Conservation (phyloP, 2,113 vertebrate species). For the Ceuthmochares aereus region DNA sequence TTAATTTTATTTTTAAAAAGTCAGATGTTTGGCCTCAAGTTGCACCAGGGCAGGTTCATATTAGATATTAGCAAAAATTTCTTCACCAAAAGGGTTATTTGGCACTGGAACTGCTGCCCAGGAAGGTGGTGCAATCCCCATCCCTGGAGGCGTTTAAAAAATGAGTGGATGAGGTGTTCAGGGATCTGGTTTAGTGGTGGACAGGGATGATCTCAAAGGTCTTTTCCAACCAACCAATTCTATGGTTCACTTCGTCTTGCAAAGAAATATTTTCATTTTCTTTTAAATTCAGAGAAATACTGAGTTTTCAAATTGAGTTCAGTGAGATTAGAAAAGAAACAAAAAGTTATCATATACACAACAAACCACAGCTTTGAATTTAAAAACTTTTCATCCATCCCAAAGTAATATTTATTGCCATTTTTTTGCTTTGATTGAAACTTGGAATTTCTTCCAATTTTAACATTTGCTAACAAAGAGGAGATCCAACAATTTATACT, state of each 20-base stretch:
- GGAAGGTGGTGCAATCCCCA: too few relatives aligned
- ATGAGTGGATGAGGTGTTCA: too few relatives aligned
- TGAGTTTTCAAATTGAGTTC: not conserved
- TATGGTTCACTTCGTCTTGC: too few relatives aligned
- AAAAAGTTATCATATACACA: not conserved
- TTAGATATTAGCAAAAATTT: too few relatives aligned
- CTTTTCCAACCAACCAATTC: too few relatives aligned
- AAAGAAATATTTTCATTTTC: not conserved
- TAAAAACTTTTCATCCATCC: not conserved
- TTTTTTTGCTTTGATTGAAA: not conserved
- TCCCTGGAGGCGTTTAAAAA: too few relatives aligned
- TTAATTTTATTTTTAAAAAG: not conserved
- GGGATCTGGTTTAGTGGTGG: too few relatives aligned
- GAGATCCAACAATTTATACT: not conserved
- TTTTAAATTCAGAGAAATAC: not conserved
- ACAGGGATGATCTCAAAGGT: too few relatives aligned
- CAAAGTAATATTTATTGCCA: not conserved
- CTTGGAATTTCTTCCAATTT: not conserved
- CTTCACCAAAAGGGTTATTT: too few relatives aligned
- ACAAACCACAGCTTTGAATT: not conserved
- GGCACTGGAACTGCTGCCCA: too few relatives aligned
- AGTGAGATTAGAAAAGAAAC: not conserved
- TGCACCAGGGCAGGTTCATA: too few relatives aligned
- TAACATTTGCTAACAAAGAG: not conserved
- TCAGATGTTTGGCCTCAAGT: not conserved